Evolutionary conservation across 30 jellyfish, hydroid and myxozoan species (phyloP).

Genomic region (Hydractinia symbiolongicarpus): DNA sequence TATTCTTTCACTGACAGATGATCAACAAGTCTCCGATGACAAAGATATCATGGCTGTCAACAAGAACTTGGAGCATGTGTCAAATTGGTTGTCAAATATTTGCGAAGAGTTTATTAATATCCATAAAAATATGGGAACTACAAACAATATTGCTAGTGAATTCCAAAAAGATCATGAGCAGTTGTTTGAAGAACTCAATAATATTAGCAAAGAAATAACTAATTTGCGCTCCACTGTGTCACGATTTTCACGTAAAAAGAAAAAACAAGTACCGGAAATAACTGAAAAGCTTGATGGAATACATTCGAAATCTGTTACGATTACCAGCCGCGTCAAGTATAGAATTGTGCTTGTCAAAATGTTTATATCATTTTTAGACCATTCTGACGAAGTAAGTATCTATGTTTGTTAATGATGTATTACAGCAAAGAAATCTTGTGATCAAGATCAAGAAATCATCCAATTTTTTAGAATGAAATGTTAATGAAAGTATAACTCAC

Average conservation of each 20-base stretch:
- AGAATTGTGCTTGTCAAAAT: conserved; percentile 54
- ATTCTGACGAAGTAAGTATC: conserved; percentile 57
- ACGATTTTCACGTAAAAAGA: conserved; percentile 13
- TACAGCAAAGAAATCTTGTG: too few species aligned
- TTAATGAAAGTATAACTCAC: too few species aligned
- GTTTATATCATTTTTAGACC: conserved; percentile 51
- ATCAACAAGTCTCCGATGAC: conserved; percentile 61
- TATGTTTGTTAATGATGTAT: neutral
- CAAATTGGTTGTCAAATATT: conserved; percentile 76
- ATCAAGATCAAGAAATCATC: too few species aligned
- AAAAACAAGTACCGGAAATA: conserved; percentile 12
- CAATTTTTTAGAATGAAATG: too few species aligned
- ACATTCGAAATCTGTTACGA: neutral
- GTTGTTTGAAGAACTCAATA: conserved; percentile 51
- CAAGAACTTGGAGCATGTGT: conserved; percentile 69
- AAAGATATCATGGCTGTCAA: conserved; percentile 63
- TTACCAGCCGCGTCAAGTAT: conserved; percentile 43
- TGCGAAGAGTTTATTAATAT: conserved; percentile 78
- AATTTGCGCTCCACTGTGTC: neutral
- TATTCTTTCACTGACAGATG: conserved; percentile 66
- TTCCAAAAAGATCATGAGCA: conserved; percentile 78
- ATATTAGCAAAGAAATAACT: conserved; percentile 2
- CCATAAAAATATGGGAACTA: conserved; percentile 50
- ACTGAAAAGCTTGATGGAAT: conserved; percentile 11
- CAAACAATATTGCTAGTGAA: conserved; percentile 51